Evolutionary conservation across 2,888 invertebrate species (phyloP), one percentile per base, ranked within the genome.

Genomic region (Apamea sordens): DNA sequence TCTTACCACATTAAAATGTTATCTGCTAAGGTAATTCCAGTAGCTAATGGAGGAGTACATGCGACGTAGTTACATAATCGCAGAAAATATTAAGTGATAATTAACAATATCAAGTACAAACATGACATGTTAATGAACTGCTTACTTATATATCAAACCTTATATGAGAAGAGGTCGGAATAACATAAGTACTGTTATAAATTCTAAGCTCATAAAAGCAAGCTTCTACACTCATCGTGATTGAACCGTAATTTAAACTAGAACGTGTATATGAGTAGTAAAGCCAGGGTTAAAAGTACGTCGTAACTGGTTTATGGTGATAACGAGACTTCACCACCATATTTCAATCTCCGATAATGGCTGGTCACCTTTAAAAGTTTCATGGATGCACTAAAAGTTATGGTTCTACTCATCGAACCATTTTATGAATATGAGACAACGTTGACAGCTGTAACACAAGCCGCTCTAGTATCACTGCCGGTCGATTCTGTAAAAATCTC

Each of bases 251-350:
- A 86, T 86, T 84, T 85, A 86, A 90, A 89, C 89, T 85, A 88
- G 88, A 83, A 79, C 76, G 69, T 70, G 67, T 85, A 85, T 86
- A 89, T 82, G 84, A 86, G 86, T 79, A 79, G 81, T 90, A 87
- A 89, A 90, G 81, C 63, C 72, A 36, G 85, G 80, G 76, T 79
- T 80, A 80, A 83, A 80, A 92, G 89, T 86, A 89, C 86, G 85
- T 94, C 94, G 92, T 94, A 93, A 94, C 90, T 47, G 74, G 89
- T 94, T 94, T 94, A 94, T 91, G 92, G 87, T 93, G 92, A 93
- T 93, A 92, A 93, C 93, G 84, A 90, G 89, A 90, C 89, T 77
- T 80, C 73, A 32, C 76, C 64, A 75, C 77, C 67, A 79, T 83
- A 83, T 86, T 89, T 87, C 89, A 87, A 89, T 89, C 87, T 88